Evolutionary conservation across 2,113 vertebrate species (phyloP).

Genomic region (Saccopteryx bilineata): DNA sequence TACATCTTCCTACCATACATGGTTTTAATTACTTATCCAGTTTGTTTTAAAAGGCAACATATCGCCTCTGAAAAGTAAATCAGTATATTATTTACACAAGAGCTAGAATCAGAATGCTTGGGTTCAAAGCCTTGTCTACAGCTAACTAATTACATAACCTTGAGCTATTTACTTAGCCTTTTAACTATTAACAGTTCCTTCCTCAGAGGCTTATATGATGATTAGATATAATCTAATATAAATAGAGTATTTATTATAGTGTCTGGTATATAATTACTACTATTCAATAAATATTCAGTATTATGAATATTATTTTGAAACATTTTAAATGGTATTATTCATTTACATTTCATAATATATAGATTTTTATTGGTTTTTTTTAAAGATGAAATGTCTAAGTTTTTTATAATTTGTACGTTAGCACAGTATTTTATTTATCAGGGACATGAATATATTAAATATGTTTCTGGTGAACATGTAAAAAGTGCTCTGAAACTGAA

Average conservation of each 20-base stretch:
- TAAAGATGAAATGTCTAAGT: neutral
- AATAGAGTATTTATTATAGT: neutral
- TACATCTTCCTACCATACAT: neutral
- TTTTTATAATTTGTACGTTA: neutral
- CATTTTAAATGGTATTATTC: neutral
- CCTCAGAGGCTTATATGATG: neutral
- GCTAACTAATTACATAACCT: neutral
- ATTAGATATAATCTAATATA: neutral
- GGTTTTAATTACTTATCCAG: neutral
- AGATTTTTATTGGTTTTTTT: constrained; percentile 3
- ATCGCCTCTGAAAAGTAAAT: neutral
- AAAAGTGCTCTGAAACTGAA: constrained; percentile 9
- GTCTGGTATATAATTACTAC: neutral
- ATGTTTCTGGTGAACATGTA: neutral
- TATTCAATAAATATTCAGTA: neutral
- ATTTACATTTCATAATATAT: neutral
- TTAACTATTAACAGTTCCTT: neutral
- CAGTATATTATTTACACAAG: neutral
- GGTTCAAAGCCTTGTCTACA: neutral
- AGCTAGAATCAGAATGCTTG: neutral
- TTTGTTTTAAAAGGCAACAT: neutral
- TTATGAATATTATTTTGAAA: neutral
- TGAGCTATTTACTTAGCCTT: neutral
- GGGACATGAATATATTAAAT: neutral
- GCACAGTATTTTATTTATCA: neutral